Base-by-base conservation (phyloP, 2,797 vertebrate genomes). In the Myotis planiceps region DNA sequence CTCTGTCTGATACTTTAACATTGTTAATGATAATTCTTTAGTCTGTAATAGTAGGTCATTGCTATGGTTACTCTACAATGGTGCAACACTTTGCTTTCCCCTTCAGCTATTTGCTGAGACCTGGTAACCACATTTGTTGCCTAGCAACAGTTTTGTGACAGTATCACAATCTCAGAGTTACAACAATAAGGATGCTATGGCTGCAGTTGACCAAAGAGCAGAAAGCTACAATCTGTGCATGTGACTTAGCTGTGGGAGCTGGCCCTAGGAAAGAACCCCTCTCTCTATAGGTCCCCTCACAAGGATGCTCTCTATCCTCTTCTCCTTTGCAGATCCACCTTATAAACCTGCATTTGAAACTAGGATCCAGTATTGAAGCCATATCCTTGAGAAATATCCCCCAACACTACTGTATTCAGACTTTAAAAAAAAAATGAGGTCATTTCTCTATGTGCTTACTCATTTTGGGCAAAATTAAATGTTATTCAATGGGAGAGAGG, bases 91-190 rank as follows among this genome's bases (percentile, higher is more conserved):
- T 98, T 97, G 98, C 98, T 98, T 98, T 98, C 97, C 98, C 98
- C 98, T 98, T 99, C 96, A 99, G 98, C 98, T 99, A 99, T 99
- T 98, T 98, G 98, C 98, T 97, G 98, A 98, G 98, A 98, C 97
- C 97, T 74, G 83, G 98, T 98, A 99, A 99, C 98, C 98, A 98
- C 98, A 98, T 99, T 98, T 98, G 99, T 99, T 99, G 99, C 99
- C 98, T 99, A 99, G 99, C 99, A 99, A 99, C 98, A 98, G 98
- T 99, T 99, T 99, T 99, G 98, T 98, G 99, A 99, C 98, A 99
- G 97, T 98, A 98, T 98, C 98, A 98, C 98, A 98, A 98, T 98
- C 98, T 98, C 96, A 97, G 97, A 98, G 97, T 98, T 97, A 98
- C 98, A 98, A 98, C 98, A 99, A 98, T 98, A 98, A 98, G 97